Evolutionary conservation across 2,113 vertebrate genomes (phyloP), one percentile per base, ranked within the genome.

Genomic region (Nettapus auritus): DNA sequence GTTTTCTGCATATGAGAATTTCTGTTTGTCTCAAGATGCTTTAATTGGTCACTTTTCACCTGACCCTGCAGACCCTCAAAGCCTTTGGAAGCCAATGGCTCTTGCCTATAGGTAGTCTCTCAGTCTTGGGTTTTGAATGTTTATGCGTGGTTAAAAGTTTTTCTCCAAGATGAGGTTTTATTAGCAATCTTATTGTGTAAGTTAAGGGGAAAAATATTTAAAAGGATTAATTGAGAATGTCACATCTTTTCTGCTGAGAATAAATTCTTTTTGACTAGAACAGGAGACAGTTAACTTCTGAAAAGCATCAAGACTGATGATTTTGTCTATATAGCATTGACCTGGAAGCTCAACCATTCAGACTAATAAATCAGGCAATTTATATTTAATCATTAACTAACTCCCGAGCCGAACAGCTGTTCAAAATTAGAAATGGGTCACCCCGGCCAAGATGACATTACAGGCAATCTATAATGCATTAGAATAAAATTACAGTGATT

Each of bases 321-420:
- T 99, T 98, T 99, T 98, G 98, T 99, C 99, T 99, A 98, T 99
- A 98, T 99, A 98, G 98, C 99, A 99, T 99, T 99, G 99, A 99
- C 99, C 99, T 99, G 98, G 98, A 99, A 99, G 99, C 98, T 98
- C 98, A 99, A 93, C 98, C 98, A 99, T 99, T 99, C 98, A 98
- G 98, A 98, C 98, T 99, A 99, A 99, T 99, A 99, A 99, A 99
- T 99, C 99, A 99, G 98, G 97, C 98, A 99, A 98, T 99, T 99
- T 99, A 99, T 99, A 99, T 99, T 99, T 99, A 99, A 99, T 99
- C 99, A 99, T 99, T 99, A 99, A 99, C 98, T 99, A 99, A 99
- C 98, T 99, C 98, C 98, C 98, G 97, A 99, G 98, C 98, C 98
- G 98, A 99, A 99, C 99, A 99, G 99, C 99, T 99, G 99, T 99